Evolutionary conservation across 2,113 vertebrate genomes (phyloP).

Genomic region (Kryptolebias marmoratus): DNA sequence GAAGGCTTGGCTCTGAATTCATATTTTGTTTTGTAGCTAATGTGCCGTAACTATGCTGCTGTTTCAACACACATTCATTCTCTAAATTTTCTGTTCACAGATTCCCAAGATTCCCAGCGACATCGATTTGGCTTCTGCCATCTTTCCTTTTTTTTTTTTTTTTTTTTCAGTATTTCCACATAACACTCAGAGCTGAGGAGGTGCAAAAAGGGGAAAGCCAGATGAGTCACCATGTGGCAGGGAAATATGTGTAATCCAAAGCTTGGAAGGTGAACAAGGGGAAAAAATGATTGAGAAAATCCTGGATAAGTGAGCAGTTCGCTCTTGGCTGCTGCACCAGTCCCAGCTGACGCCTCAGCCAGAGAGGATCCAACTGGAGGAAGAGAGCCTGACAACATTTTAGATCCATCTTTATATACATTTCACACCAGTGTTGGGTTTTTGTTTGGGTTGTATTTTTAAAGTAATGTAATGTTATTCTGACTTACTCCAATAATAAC

Average conservation of each 20-base stretch:
- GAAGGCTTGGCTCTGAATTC: no score
- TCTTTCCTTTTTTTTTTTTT: not conserved
- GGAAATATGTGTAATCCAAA: constrained; percentile 55
- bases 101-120: no score
- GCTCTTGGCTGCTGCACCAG: constrained; percentile 35
- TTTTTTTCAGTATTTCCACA: not conserved
- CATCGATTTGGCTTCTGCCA: not conserved
- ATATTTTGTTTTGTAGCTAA: no score
- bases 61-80: no score
- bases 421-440: no score
- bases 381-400: no score
- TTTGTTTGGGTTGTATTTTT: no score
- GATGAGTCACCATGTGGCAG: constrained; percentile 42
- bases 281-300: constrained; percentile 69
- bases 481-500: no score
- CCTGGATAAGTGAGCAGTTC: constrained; percentile 49
- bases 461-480: no score
- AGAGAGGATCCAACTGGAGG: constrained; percentile 42
- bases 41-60: no score
- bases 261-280: constrained; percentile 4
- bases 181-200: constrained; percentile 31
- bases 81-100: no score
- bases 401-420: no score
- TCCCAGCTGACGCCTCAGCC: constrained; percentile 54
- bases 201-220: constrained; percentile 27